Conservation (phyloP, 1,140 invertebrate genomes). For the Caenorhabditis inopinata region DNA sequence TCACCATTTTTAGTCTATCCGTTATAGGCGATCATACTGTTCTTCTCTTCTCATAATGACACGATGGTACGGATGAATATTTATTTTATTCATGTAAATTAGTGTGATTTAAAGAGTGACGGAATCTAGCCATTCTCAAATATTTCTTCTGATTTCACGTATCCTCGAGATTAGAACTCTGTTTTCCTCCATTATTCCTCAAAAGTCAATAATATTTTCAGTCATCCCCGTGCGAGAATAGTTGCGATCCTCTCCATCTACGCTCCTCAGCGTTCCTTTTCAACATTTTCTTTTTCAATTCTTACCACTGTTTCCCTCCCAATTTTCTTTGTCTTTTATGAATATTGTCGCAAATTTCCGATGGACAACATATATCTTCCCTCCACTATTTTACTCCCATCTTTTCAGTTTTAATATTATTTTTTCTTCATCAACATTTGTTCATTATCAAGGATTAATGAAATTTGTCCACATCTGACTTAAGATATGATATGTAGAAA, state of each 20-base stretch:
- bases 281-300: background rate
- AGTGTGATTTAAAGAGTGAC: background rate
- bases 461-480: background rate
- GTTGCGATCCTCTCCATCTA: background rate
- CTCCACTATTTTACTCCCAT: background rate
- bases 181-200: background rate
- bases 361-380: background rate
- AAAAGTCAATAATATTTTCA: background rate
- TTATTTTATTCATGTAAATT: constrained; percentile 16
- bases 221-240: constrained; percentile 19
- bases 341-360: background rate
- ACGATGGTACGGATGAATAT: background rate
- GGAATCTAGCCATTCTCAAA: background rate
- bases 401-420: constrained; percentile 26
- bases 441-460: constrained; percentile 29
- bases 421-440: constrained; percentile 21
- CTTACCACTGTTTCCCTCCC: background rate
- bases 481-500: too few species aligned
- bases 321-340: constrained; percentile 13
- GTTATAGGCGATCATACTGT: background rate
- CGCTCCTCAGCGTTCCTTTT: background rate
- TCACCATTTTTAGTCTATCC: background rate
- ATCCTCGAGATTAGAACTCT: background rate
- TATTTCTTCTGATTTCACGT: background rate
- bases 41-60: background rate